These are phyloP conservation scores for Helicoverpa zea DNA, from an alignment of 1,140 invertebrate species.

Conservation along the genomic window DNA sequence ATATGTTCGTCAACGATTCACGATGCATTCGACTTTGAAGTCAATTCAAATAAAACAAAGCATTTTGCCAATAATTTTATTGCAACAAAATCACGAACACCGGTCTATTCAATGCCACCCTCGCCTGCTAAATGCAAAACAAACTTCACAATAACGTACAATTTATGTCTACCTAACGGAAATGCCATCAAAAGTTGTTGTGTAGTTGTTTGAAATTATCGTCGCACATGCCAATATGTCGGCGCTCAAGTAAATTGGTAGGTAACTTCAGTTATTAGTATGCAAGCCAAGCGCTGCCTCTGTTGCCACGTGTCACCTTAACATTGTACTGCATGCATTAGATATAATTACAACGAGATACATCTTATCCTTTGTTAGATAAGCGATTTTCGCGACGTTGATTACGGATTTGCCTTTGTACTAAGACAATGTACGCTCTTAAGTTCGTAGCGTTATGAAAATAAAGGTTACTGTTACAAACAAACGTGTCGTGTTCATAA, in stretches of 20 bases:
- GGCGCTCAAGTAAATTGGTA: neutral
- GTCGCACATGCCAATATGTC: constrained; percentile 13
- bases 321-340: constrained; percentile 28
- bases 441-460: too few species aligned
- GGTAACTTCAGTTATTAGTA: constrained; percentile 28
- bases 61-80: too few species aligned
- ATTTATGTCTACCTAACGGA: neutral
- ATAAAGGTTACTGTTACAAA: too few species aligned
- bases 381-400: neutral
- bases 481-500: too few species aligned
- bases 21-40: too few species aligned
- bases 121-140: neutral
- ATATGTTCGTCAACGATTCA: too few species aligned
- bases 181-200: constrained; percentile 16
- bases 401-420: too few species aligned
- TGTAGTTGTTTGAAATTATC: constrained; percentile 7
- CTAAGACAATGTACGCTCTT: too few species aligned
- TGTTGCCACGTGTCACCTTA: constrained; percentile 20
- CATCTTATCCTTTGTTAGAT: neutral
- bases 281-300: constrained; percentile 9
- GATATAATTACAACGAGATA: neutral
- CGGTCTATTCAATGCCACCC: too few species aligned
- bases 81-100: too few species aligned
- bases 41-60: too few species aligned
- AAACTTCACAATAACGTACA: neutral